Percentiles rank a stretch among this genome's conserved stretches.
phyloP scores from a whole-genome alignment of 2,888 invertebrate species.

The Parnassius orleans region DNA sequence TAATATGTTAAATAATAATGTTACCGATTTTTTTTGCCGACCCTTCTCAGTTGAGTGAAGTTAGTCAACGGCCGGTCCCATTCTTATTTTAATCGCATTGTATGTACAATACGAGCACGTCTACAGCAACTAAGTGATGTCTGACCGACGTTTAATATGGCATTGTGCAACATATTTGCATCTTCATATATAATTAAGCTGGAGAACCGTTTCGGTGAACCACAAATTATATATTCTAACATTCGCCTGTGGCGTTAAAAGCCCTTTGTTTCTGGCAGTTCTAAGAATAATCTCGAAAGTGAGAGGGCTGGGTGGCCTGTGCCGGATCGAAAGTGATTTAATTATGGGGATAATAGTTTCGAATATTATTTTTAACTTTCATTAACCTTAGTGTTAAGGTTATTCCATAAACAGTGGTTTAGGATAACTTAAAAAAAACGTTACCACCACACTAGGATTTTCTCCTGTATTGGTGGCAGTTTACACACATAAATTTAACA shows the following conservation, averaged over 20 bases:
- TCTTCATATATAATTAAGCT: conserved; percentile 36
- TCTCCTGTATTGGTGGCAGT: too few relatives aligned
- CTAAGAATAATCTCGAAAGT: conserved; percentile 29
- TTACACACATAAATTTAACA: too few relatives aligned
- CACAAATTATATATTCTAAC: conserved; percentile 38
- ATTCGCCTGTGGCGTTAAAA: conserved; percentile 31
- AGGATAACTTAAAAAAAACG: too few relatives aligned
- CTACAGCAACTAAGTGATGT: background rate
- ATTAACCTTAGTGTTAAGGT: too few relatives aligned
- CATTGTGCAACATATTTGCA: conserved; percentile 31
- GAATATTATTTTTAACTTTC: conserved; percentile 4
- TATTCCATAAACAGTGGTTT: too few relatives aligned
- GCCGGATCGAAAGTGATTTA: conserved; percentile 30
- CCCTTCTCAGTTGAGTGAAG: too few relatives aligned
- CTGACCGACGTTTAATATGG: conserved; percentile 21
- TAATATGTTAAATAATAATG: too few relatives aligned
- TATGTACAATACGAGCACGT: too few relatives aligned
- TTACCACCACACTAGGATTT: too few relatives aligned
- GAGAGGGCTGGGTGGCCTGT: conserved; percentile 27
- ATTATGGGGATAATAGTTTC: conserved; percentile 26
- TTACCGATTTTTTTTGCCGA: too few relatives aligned
- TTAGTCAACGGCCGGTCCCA: too few relatives aligned
- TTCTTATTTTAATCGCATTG: too few relatives aligned
- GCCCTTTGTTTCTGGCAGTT: conserved; percentile 38
- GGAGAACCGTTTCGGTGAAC: conserved; percentile 29